These are phyloP conservation scores for Trichoplax adhaerens DNA, from an alignment of 37 sponge, comb jelly and placozoan genomes.

Conservation along the genomic window DNA sequence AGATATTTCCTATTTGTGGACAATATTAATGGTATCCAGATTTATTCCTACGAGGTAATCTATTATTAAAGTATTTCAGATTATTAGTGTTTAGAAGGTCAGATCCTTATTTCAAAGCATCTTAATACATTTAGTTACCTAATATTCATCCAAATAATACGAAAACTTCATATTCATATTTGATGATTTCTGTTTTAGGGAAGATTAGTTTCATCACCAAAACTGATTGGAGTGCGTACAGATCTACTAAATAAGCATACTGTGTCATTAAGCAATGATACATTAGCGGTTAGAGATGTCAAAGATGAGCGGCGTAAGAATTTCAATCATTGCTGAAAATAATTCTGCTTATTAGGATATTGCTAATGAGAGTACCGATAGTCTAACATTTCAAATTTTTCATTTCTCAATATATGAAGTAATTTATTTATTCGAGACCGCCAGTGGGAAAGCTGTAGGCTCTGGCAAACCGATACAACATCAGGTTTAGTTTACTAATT, in stretches of 20 bases:
- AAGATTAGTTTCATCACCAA: constrained; percentile 45
- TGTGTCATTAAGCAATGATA: constrained; percentile 49
- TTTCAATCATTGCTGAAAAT: too few species aligned
- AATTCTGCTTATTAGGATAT: neutral
- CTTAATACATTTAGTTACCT: neutral
- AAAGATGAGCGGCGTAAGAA: constrained; percentile 63
- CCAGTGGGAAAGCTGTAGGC: constrained; percentile 48
- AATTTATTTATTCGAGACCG: constrained; percentile 39
- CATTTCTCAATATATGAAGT: too few species aligned
- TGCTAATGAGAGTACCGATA: neutral
- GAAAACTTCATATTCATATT: neutral
- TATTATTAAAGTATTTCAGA: neutral
- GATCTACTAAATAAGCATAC: constrained; percentile 43
- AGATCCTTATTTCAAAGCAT: too few species aligned
- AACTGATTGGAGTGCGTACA: constrained; percentile 23
- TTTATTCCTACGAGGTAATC: constrained; percentile 66
- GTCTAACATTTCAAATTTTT: too few species aligned
- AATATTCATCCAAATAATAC: neutral
- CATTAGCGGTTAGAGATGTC: constrained; percentile 46
- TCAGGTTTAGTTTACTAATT: neutral
- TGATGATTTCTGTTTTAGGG: too few species aligned
- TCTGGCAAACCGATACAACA: constrained; percentile 27
- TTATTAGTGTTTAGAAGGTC: too few species aligned
- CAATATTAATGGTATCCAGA: constrained; percentile 37
- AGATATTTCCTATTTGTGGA: constrained; percentile 68